A percentile compares a stretch with the other conserved stretches of the same genome.
These are phyloP conservation scores for Halcyon senegalensis DNA, from an alignment of 2,113 vertebrate genomes.

Conservation along the genomic window DNA sequence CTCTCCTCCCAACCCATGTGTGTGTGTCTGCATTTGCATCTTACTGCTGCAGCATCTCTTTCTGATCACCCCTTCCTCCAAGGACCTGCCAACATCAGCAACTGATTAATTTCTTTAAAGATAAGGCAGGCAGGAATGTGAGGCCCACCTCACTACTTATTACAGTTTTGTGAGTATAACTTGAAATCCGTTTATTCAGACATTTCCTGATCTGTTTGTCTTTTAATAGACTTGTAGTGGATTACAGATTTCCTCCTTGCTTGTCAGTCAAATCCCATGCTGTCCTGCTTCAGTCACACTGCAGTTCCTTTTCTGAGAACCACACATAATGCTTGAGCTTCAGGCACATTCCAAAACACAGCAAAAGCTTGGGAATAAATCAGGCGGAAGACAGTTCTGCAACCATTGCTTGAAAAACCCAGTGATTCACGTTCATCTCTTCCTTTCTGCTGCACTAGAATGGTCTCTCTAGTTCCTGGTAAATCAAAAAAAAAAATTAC, in stretches of 20 bases:
- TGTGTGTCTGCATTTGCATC: accelerated
- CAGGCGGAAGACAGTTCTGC: neutral
- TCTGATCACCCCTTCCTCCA: neutral
- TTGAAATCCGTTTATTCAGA: neutral
- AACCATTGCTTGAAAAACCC: neutral
- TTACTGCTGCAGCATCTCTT: neutral
- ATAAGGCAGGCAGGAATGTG: neutral
- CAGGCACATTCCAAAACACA: neutral
- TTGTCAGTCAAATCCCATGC: neutral
- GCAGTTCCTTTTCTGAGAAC: neutral
- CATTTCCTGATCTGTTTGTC: neutral
- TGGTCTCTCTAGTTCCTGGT: neutral
- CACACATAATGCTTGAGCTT: neutral
- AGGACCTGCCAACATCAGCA: neutral
- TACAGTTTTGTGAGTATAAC: neutral
- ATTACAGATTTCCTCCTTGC: neutral
- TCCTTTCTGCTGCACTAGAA: neutral
- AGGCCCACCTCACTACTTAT: neutral
- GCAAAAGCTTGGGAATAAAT: neutral
- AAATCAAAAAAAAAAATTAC: neutral
- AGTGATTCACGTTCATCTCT: neutral
- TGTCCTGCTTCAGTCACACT: neutral
- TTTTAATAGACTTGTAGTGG: neutral
- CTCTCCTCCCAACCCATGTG: neutral
- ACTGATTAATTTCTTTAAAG: neutral